phyloP scores from a whole-genome alignment of 30 jellyfish, hydroid and myxozoan species.

The Cassiopea xamachana region DNA sequence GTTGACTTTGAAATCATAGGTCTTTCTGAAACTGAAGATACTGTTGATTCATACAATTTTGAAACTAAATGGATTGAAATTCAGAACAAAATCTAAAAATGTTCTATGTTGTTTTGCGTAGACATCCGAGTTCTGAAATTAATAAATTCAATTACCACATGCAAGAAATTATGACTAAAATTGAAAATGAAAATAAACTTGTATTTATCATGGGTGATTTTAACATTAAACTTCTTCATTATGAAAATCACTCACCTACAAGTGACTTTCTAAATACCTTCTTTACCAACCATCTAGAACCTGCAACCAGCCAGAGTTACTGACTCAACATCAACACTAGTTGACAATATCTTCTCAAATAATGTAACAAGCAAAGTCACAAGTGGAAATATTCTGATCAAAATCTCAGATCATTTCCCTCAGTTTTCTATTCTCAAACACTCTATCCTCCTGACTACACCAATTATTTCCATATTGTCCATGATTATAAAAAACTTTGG shows the following conservation, averaged over 20 bases:
- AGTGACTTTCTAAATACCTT: too few species aligned
- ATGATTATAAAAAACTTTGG: too few species aligned
- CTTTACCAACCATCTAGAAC: too few species aligned
- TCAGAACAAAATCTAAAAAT: not conserved
- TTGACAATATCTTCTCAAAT: too few species aligned
- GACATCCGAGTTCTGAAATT: constrained; percentile 26
- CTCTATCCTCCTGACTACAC: too few species aligned
- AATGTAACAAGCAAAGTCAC: too few species aligned
- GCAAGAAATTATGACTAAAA: not conserved
- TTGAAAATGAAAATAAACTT: constrained; percentile 13
- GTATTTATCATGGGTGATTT: constrained; percentile 18
- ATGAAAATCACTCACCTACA: not conserved
- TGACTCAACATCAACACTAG: too few species aligned
- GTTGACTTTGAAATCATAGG: not conserved
- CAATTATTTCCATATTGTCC: too few species aligned
- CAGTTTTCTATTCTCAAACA: too few species aligned
- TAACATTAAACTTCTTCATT: not conserved
- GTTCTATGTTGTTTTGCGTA: constrained; percentile 22
- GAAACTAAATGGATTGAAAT: constrained; percentile 1
- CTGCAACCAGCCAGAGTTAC: too few species aligned
- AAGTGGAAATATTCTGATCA: too few species aligned
- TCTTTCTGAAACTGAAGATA: not conserved
- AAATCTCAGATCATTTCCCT: too few species aligned
- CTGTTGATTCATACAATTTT: not conserved
- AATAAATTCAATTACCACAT: constrained; percentile 5